Conservation (phyloP, 2,797 vertebrate genomes). For the Tenualosa ilisha region DNA sequence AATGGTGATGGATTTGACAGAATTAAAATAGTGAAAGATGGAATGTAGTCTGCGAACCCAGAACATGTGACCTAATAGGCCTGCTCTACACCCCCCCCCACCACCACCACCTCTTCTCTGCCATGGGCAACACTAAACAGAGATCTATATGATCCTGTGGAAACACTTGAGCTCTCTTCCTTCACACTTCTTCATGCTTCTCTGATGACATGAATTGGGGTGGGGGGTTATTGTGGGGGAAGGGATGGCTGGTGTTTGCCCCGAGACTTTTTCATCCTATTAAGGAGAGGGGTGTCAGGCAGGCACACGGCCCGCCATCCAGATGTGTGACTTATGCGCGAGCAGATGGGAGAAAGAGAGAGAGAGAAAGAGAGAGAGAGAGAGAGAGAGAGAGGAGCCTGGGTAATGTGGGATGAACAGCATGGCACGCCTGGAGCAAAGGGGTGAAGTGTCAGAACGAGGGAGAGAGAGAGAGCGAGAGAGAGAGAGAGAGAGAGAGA, state of each 20-base stretch:
- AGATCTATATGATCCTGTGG: neutral
- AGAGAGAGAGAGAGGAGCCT: neutral
- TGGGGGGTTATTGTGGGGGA: neutral
- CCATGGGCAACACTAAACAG: too few relatives aligned
- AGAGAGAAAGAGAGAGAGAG: neutral
- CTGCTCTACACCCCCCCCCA: neutral
- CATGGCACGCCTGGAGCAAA: constrained; percentile 1
- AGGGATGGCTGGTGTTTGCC: neutral
- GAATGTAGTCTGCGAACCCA: neutral
- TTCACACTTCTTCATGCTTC: neutral
- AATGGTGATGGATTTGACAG: too few relatives aligned
- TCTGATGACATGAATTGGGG: neutral
- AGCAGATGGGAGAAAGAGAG: constrained; percentile 11
- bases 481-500: neutral
- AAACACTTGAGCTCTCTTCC: neutral
- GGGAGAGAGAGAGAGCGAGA: neutral
- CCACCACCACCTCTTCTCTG: too few relatives aligned
- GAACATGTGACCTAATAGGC: neutral
- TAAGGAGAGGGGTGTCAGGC: constrained; percentile 15
- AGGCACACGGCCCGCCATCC: neutral
- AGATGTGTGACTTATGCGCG: constrained; percentile 18
- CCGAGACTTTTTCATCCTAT: constrained; percentile 17
- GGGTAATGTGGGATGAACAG: constrained; percentile 19
- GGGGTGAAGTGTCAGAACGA: neutral
- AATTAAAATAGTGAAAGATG: neutral